A percentile compares a stretch with the other conserved stretches of the same genome.
Conservation (phyloP, 2,113 vertebrate genomes). For the Phodopus roborovskii region DNA sequence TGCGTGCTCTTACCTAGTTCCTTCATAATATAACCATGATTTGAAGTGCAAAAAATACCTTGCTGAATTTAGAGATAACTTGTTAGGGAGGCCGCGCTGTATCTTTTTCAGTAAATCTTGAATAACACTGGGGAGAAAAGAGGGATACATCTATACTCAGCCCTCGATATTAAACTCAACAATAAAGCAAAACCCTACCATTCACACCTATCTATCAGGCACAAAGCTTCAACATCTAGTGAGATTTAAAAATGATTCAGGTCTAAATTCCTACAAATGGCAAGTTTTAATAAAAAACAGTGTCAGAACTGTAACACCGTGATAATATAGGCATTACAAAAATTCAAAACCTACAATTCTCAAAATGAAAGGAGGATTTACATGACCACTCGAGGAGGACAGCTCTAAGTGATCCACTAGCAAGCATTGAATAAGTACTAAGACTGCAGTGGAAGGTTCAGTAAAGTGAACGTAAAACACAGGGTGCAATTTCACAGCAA, state of each 20-base stretch:
- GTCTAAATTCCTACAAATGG: slow-evolving; percentile 84
- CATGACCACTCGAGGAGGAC: slow-evolving; percentile 78
- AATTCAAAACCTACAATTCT: slow-evolving; percentile 87
- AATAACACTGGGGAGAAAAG: neutral
- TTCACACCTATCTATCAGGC: slow-evolving; percentile 62
- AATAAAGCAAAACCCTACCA: slow-evolving; percentile 64
- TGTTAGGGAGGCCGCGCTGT: neutral
- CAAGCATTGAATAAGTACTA: slow-evolving; percentile 79
- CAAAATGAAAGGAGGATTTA: slow-evolving; percentile 86
- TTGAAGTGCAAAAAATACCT: slow-evolving; percentile 67
- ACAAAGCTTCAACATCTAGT: slow-evolving; percentile 79
- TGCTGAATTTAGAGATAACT: slow-evolving; percentile 32
- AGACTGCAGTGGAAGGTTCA: slow-evolving; percentile 71
- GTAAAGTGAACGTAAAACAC: slow-evolving; percentile 79
- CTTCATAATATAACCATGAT: neutral
- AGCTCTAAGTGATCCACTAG: slow-evolving; percentile 80
- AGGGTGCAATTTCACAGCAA: slow-evolving; percentile 76
- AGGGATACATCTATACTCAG: neutral
- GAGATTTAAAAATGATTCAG: slow-evolving; percentile 81
- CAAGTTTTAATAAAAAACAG: slow-evolving; percentile 84
- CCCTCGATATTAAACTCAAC: slow-evolving; percentile 62
- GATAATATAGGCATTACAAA: slow-evolving; percentile 84
- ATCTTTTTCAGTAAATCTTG: slow-evolving; percentile 61
- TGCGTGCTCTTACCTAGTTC: slow-evolving; percentile 42
- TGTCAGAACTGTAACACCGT: slow-evolving; percentile 78